phyloP scores from a whole-genome alignment of 2,797 vertebrate genomes.

The Pelochelys cantorii region DNA sequence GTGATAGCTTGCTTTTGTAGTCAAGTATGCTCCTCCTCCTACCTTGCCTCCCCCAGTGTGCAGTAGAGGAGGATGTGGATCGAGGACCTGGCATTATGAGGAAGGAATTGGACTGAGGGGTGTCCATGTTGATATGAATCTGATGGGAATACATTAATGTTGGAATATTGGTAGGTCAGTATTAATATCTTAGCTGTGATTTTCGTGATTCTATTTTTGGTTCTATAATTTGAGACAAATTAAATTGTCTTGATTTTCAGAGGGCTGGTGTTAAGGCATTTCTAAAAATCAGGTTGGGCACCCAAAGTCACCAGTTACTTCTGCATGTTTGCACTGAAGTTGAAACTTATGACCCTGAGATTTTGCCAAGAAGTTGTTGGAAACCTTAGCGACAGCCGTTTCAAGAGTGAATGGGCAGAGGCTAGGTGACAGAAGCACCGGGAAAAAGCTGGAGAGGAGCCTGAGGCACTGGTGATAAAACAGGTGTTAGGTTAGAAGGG shows the following conservation, averaged over 20 bases:
- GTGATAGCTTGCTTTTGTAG: background rate
- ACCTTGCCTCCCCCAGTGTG: fast-evolving
- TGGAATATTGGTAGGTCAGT: background rate
- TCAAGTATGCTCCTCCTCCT: background rate
- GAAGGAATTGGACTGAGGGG: background rate
- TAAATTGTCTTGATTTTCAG: background rate
- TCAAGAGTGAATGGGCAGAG: background rate
- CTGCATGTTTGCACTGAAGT: fast-evolving
- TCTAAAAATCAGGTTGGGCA: background rate
- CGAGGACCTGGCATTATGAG: background rate
- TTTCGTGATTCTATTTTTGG: background rate
- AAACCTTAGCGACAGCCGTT: background rate
- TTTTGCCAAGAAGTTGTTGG: background rate
- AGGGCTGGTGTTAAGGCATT: background rate
- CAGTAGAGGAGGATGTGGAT: background rate
- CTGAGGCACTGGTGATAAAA: fast-evolving
- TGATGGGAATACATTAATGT: background rate
- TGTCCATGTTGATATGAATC: fast-evolving
- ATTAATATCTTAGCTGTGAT: background rate
- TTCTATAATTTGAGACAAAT: background rate
- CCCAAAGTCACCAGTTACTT: background rate
- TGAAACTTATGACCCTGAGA: background rate
- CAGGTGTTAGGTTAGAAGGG: background rate
- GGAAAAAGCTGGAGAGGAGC: background rate
- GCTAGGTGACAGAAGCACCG: background rate